Conservation (phyloP, 2,888 invertebrate genomes). For the Creontiades dilutus region DNA sequence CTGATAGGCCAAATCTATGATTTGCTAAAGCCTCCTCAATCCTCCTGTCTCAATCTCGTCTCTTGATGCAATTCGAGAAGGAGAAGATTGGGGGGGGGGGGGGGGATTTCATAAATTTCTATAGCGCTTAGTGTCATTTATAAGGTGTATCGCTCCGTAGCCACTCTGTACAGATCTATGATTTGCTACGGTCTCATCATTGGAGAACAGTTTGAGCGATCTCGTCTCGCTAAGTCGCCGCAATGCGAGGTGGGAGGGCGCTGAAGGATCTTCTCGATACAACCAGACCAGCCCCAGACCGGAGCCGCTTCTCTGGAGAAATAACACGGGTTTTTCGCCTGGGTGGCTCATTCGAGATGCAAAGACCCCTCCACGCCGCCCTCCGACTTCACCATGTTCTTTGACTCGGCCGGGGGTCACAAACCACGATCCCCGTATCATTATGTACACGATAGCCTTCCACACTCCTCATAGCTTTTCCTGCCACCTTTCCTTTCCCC, state of each 20-base stretch:
- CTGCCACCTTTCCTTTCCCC: conserved; percentile 40
- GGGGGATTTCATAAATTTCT: too few species aligned
- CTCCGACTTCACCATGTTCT: conserved; percentile 36
- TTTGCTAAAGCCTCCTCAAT: too few species aligned
- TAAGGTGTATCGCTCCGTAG: too few species aligned
- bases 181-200: too few species aligned
- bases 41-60: too few species aligned
- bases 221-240: background rate
- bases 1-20: too few species aligned
- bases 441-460: conserved; percentile 65
- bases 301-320: background rate
- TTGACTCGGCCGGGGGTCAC: conserved; percentile 59
- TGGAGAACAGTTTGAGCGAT: background rate
- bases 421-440: conserved; percentile 58
- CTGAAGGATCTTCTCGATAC: background rate
- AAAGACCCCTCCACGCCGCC: conserved; percentile 35
- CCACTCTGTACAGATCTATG: too few species aligned
- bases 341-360: conserved; percentile 70
- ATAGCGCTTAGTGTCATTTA: too few species aligned
- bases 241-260: background rate
- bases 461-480: conserved; percentile 55
- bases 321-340: conserved; percentile 60
- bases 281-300: conserved; percentile 3
- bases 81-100: too few species aligned
- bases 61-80: too few species aligned